A percentile compares a stretch with the other conserved stretches of the same genome.
Evolutionary conservation across 2,797 vertebrate genomes (phyloP).

Genomic region (Falco biarmicus): DNA sequence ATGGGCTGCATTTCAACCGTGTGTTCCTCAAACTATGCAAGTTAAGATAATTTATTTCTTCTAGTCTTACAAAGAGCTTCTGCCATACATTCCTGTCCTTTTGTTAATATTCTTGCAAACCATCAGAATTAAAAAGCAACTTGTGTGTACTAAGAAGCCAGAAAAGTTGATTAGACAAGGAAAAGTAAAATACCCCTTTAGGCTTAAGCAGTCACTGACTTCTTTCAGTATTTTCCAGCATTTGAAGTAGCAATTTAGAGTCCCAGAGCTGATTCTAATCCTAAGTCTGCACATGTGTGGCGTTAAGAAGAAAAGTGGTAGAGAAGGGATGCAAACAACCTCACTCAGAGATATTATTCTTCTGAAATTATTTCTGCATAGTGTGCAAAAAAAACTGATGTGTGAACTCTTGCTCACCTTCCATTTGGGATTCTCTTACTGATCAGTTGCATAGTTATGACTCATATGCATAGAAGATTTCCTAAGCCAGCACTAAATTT

Average conservation of each 20-base stretch:
- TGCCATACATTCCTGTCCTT: slow-evolving; percentile 53
- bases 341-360: neutral
- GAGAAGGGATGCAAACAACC: neutral
- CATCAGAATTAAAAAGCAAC: slow-evolving; percentile 32
- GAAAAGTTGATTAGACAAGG: slow-evolving; percentile 57
- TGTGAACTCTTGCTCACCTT: slow-evolving; percentile 49
- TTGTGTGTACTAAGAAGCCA: slow-evolving; percentile 3
- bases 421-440: neutral
- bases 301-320: slow-evolving; percentile 32
- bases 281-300: slow-evolving; percentile 16
- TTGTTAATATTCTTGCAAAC: slow-evolving; percentile 65
- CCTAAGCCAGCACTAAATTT: slow-evolving; percentile 11
- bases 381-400: neutral
- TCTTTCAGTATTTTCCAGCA: slow-evolving; percentile 44
- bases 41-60: slow-evolving; percentile 62
- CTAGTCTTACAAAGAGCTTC: slow-evolving; percentile 42
- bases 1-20: slow-evolving; percentile 51
- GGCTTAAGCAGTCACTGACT: slow-evolving; percentile 36
- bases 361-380: slow-evolving; percentile 27
- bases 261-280: slow-evolving; percentile 42
- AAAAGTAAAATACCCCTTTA: slow-evolving; percentile 35
- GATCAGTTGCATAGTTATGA: slow-evolving; percentile 15
- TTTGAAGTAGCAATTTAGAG: slow-evolving; percentile 64
- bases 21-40: slow-evolving; percentile 68
- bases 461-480: slow-evolving; percentile 2